Conservation (phyloP, 2,888 invertebrate species). For the Hemistola chrysoprasaria region DNA sequence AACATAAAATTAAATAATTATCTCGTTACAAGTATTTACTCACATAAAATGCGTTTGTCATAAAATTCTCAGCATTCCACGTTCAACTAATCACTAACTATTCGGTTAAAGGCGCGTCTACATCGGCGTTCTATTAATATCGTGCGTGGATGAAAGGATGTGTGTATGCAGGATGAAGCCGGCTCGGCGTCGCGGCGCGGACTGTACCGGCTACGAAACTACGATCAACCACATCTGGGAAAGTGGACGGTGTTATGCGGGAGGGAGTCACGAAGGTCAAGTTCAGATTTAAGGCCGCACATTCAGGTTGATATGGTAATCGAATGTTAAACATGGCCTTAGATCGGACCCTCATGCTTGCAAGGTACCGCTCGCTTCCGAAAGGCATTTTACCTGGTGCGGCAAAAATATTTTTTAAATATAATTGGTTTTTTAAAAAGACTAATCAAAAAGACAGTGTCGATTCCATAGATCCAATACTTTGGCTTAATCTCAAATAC, state of each 20-base stretch:
- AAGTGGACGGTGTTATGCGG: constrained; percentile 49
- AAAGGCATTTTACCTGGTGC: too few species aligned
- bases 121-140: constrained; percentile 32
- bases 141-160: constrained; percentile 24
- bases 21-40: constrained; percentile 3
- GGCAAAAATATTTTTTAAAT: too few species aligned
- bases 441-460: too few species aligned
- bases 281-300: constrained; percentile 52
- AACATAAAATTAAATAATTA: background rate
- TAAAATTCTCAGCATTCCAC: constrained; percentile 22
- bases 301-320: constrained; percentile 32
- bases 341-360: constrained; percentile 26
- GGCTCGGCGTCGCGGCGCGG: too few species aligned
- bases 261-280: constrained; percentile 66
- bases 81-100: constrained; percentile 40
- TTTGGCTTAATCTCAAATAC: too few species aligned
- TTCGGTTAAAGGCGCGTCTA: constrained; percentile 34
- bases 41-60: constrained; percentile 19
- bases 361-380: constrained; percentile 11
- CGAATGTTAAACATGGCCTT: constrained; percentile 34
- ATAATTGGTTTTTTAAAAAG: too few species aligned
- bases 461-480: too few species aligned
- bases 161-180: constrained; percentile 10
- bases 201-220: constrained; percentile 14
- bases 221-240: constrained; percentile 45